Evolutionary conservation across 2,113 vertebrate genomes (phyloP).

Genomic region (Clarias magur): DNA sequence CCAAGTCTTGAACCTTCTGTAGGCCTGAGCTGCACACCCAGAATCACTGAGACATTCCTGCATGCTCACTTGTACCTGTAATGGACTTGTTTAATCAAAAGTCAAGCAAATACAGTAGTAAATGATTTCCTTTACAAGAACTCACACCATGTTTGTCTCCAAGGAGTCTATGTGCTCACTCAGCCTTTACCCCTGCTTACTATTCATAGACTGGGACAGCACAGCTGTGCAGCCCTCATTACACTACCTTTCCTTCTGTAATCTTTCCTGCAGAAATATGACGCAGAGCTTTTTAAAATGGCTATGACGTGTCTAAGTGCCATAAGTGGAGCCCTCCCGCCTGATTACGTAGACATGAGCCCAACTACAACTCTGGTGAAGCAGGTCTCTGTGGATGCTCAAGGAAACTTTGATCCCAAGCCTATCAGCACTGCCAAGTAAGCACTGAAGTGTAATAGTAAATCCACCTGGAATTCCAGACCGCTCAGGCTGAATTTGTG

Average conservation of each 20-base stretch:
- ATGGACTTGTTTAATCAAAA: not conserved
- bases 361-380: constrained; percentile 83
- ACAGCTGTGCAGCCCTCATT: not conserved
- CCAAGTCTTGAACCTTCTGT: not conserved
- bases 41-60: not conserved
- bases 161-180: not conserved
- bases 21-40: not conserved
- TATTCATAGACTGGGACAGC: constrained; percentile 14
- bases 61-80: not conserved
- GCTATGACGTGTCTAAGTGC: constrained; percentile 90
- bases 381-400: constrained; percentile 84
- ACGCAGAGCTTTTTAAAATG: constrained; percentile 93
- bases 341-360: constrained; percentile 90
- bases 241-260: constrained; percentile 61
- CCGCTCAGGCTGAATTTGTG: not conserved
- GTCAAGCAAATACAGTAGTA: not conserved
- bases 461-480: not conserved
- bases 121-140: not conserved
- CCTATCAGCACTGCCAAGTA: constrained; percentile 91
- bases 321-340: constrained; percentile 89
- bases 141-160: not conserved
- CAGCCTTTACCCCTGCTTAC: not conserved
- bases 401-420: constrained; percentile 97
- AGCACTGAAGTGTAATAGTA: constrained; percentile 60
- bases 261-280: constrained; percentile 83